phyloP scores from a whole-genome alignment of 2,888 invertebrate genomes.

The Liodrosophila aerea region DNA sequence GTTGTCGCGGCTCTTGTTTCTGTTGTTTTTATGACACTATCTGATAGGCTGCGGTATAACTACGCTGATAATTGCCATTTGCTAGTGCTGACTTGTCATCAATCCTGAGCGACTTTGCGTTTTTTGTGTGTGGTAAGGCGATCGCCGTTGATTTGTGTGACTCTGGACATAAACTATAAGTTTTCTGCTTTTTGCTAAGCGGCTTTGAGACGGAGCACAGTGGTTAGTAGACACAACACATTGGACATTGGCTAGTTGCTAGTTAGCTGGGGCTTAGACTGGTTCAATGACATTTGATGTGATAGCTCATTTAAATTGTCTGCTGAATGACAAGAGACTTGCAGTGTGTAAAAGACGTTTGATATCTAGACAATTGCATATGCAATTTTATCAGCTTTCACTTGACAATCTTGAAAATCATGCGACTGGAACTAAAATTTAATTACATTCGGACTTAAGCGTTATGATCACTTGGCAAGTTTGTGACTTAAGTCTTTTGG shows the following conservation, averaged over 20 bases:
- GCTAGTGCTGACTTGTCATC: constrained; percentile 67
- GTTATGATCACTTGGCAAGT: constrained; percentile 22
- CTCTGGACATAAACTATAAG: constrained; percentile 53
- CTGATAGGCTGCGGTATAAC: constrained; percentile 37
- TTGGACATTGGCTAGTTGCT: constrained; percentile 7
- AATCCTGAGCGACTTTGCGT: constrained; percentile 56
- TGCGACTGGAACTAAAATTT: constrained; percentile 37
- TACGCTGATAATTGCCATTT: constrained; percentile 65
- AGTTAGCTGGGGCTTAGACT: constrained; percentile 22
- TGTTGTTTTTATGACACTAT: constrained; percentile 61
- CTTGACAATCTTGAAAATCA: constrained; percentile 19
- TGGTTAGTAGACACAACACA: not conserved
- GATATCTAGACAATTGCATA: constrained; percentile 61
- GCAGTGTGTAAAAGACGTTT: constrained; percentile 27
- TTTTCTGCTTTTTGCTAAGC: constrained; percentile 55
- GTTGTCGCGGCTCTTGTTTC: constrained; percentile 36
- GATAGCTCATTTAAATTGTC: constrained; percentile 73
- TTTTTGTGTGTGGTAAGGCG: constrained; percentile 41
- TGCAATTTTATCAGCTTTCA: constrained; percentile 56
- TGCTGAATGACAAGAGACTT: constrained; percentile 29
- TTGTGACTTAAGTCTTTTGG: constrained; percentile 52
- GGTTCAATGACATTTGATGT: constrained; percentile 72
- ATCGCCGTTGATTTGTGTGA: constrained; percentile 57
- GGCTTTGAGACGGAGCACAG: constrained; percentile 56
- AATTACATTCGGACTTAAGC: constrained; percentile 33